Evolutionary conservation across 2,888 invertebrate species (phyloP), one percentile per base, ranked within the genome.

Genomic region (Oscheius sp.): DNA sequence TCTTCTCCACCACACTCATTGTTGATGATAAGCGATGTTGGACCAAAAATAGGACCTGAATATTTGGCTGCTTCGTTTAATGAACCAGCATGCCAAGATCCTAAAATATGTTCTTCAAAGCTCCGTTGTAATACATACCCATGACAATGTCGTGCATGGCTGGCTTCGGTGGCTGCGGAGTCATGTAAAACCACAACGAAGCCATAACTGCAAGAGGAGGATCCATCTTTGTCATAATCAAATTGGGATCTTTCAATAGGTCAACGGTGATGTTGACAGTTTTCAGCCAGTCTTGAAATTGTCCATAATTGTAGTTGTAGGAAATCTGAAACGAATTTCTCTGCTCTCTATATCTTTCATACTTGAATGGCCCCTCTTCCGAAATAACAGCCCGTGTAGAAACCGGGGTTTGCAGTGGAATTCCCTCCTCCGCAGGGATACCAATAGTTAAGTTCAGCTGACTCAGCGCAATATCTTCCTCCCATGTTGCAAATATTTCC

Each of bases 111-210:
- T 14, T 1, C 22, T 12, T 26, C 14, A 9, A 2, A 4, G 3
- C 5, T 24, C 24, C 5, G 12, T n/a, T 22, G 9, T 17, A 14
- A 28, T 5, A 59, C 68, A 24, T 59, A 77, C 85, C 85, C 75
- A 84, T 75, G 4, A 85, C 77, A 33, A 85, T 83, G 61, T 86
- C 85, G 69, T 85, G 85, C 85, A 85, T 85, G 12, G 86, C 81
- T 1, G 85, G 85, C 50, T 85, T 85, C 30, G 85, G 85, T 20
- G 85, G 85, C 57, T 85, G 85, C 5, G 85, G 84, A 12, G 85
- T 85, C 85, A 85, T 85, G 70, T 84, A 85, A 71, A 84, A 84
- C 80, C 83, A 85, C 6, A 78, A 69, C 12, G 80, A 80, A 24
- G 82, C 81, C 70, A 82, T 64, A 2, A 82, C 70, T 1, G 82